Conservation (phyloP, 2,888 invertebrate species). For the Brenthis daphne region DNA sequence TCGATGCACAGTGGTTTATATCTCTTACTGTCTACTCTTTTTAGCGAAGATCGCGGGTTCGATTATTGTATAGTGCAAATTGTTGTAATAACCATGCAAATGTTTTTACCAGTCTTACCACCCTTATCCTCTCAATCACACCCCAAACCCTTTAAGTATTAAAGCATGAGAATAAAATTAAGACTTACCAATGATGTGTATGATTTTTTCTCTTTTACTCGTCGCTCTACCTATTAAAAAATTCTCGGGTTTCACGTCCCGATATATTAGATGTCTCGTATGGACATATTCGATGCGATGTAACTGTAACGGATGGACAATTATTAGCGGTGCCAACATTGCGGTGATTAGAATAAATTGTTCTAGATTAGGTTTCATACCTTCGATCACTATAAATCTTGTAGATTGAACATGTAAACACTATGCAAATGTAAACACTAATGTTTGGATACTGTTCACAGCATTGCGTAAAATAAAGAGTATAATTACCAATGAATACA, state of each 20-base stretch:
- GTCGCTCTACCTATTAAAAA: constrained; percentile 99
- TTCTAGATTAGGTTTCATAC: constrained; percentile 17
- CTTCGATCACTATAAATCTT: background rate
- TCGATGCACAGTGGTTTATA: no score
- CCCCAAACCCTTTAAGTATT: no score
- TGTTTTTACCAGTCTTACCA: no score
- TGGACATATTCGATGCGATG: constrained; percentile 99
- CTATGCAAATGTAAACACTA: background rate
- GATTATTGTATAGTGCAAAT: no score
- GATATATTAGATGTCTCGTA: constrained; percentile 98
- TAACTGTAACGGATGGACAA: constrained; percentile 84
- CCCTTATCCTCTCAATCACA: no score
- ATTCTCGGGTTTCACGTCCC: constrained; percentile 99
- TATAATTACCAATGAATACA: background rate
- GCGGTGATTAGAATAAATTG: constrained; percentile 18
- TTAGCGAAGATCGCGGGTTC: background rate
- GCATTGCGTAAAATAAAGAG: background rate
- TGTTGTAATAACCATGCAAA: no score
- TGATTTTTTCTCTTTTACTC: constrained; percentile 98
- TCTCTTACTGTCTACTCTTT: background rate
- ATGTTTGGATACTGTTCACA: background rate
- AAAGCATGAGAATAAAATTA: no score
- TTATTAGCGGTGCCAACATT: constrained; percentile 11
- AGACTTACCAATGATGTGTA: constrained; percentile 96
- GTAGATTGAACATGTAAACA: background rate